Conservation (phyloP, 2,113 vertebrate species). For the Daphoenositta chrysoptera region DNA sequence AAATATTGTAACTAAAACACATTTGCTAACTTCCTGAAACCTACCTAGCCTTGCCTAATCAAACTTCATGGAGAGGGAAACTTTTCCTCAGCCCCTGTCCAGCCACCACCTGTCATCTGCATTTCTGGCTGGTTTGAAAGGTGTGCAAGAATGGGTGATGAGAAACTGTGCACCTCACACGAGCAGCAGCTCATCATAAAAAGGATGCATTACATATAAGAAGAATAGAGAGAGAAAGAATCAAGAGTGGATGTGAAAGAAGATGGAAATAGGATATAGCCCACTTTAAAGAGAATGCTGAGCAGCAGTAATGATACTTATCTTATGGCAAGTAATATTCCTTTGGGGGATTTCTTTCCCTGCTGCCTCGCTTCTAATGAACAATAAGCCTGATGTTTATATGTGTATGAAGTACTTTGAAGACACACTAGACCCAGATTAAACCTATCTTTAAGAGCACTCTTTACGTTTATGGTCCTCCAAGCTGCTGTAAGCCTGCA, state of each 20-base stretch:
- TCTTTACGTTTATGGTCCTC: background rate
- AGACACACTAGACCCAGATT: slow-evolving; percentile 15
- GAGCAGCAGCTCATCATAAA: background rate
- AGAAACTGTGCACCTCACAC: fast-evolving
- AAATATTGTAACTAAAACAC: background rate
- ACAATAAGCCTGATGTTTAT: slow-evolving; percentile 45
- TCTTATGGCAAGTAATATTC: slow-evolving; percentile 19
- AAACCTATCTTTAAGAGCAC: slow-evolving; percentile 40
- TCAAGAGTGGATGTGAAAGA: background rate
- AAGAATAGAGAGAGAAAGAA: background rate
- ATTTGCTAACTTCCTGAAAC: background rate
- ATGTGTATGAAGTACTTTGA: background rate
- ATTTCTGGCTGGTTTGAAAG: background rate
- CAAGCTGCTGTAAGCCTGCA: slow-evolving; percentile 21
- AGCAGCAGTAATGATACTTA: slow-evolving; percentile 9
- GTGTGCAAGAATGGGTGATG: background rate
- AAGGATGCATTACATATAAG: background rate
- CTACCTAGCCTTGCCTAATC: background rate
- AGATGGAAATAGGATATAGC: background rate
- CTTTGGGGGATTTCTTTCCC: slow-evolving; percentile 8
- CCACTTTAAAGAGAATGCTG: background rate
- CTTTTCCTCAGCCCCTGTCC: background rate
- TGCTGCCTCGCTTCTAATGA: slow-evolving; percentile 1
- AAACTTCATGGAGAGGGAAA: background rate
- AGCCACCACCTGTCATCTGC: background rate